These are phyloP conservation scores for Acanthopleura granulata DNA, from an alignment of 2,888 invertebrate genomes.

Conservation along the genomic window DNA sequence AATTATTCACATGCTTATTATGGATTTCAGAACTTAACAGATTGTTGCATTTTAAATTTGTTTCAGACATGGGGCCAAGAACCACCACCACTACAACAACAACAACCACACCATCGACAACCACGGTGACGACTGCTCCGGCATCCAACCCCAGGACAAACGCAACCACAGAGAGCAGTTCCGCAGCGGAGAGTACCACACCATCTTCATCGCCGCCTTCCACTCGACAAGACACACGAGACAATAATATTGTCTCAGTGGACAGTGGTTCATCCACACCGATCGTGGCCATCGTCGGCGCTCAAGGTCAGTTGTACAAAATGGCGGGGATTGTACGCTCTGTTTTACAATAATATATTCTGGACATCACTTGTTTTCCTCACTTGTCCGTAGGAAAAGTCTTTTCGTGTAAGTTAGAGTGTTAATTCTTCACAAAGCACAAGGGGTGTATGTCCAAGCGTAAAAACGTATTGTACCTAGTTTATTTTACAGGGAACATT, in stretches of 20 bases:
- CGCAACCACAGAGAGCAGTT: not conserved
- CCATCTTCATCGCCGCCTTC: not conserved
- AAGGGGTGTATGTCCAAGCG: too few species aligned
- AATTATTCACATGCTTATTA: conserved; percentile 6
- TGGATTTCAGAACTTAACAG: not conserved
- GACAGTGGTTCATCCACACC: not conserved
- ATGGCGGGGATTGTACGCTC: too few species aligned
- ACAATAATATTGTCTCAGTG: not conserved
- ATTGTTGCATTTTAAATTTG: not conserved
- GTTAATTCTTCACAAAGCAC: too few species aligned
- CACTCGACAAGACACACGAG: not conserved
- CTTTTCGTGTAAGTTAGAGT: too few species aligned
- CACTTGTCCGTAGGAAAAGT: too few species aligned
- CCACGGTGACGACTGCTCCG: not conserved
- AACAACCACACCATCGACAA: not conserved
- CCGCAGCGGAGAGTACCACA: not conserved
- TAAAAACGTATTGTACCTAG: too few species aligned
- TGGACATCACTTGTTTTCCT: too few species aligned
- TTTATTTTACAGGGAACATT: too few species aligned
- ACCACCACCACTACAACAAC: not conserved
- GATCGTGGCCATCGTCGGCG: not conserved
- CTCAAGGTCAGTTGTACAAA: not conserved
- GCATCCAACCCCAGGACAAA: not conserved
- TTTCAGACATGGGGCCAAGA: conserved; percentile 5
- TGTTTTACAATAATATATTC: too few species aligned